Percentiles rank a stretch among this genome's conserved stretches.
phyloP scores from a whole-genome alignment of 2,113 vertebrate genomes.

The Mustela lutreola region DNA sequence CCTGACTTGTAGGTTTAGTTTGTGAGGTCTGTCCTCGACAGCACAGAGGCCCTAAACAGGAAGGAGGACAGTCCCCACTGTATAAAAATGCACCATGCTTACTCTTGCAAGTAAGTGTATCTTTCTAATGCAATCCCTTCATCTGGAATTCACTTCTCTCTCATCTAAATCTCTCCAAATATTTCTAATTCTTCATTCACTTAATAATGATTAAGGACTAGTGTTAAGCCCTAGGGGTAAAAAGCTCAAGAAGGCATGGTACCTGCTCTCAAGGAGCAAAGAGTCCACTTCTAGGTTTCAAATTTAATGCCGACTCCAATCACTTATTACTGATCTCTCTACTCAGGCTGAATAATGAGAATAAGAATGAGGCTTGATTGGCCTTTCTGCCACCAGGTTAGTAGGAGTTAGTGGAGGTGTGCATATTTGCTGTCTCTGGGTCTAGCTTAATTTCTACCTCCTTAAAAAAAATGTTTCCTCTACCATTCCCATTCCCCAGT shows the following conservation, averaged over 20 bases:
- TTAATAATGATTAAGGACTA: neutral
- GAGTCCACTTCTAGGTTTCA: neutral
- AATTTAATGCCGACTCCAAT: neutral
- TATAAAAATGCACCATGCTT: neutral
- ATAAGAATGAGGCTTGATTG: neutral
- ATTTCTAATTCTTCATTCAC: neutral
- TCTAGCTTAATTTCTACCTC: neutral
- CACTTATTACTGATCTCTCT: neutral
- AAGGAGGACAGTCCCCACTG: neutral
- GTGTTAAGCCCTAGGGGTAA: neutral
- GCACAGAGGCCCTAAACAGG: neutral
- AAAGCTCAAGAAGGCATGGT: neutral
- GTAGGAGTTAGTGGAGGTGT: neutral
- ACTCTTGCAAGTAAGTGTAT: neutral
- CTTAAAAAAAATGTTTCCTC: neutral
- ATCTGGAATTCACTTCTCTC: slow-evolving; percentile 26
- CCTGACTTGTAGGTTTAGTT: neutral
- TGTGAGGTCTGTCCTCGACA: neutral
- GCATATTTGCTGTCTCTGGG: neutral
- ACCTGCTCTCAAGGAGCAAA: slow-evolving; percentile 9
- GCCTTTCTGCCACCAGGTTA: neutral
- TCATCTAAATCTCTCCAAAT: neutral
- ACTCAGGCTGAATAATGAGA: neutral
- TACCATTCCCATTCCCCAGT: neutral
- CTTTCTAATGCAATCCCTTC: neutral